These are phyloP conservation scores for Zingel zingel DNA, from an alignment of 2,113 vertebrate genomes.

Conservation along the genomic window DNA sequence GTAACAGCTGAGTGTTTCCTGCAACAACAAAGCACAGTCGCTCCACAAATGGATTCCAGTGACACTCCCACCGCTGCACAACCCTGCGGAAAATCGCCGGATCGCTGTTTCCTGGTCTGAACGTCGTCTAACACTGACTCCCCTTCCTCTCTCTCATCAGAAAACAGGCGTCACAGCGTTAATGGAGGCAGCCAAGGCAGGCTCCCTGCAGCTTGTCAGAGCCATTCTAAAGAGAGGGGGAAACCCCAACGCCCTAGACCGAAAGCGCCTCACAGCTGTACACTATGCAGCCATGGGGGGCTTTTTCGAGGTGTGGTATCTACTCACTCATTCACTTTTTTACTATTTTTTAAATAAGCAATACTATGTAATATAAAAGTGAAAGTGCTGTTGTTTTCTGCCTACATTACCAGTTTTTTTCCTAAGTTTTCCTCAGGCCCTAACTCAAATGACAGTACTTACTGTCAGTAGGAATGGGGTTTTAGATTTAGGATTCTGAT, in stretches of 20 bases:
- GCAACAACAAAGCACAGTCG: too few relatives aligned
- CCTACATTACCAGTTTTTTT: neutral
- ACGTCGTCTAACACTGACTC: neutral
- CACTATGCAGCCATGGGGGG: constrained; percentile 95
- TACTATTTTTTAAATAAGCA: neutral
- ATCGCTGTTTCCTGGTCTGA: too few relatives aligned
- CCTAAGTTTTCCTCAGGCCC: neutral
- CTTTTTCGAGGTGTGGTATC: constrained; percentile 89
- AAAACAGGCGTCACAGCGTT: constrained; percentile 89
- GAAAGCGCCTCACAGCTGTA: constrained; percentile 83
- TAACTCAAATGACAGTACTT: neutral
- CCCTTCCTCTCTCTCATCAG: constrained; percentile 75
- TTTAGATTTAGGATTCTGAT: neutral
- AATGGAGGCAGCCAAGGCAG: constrained; percentile 90
- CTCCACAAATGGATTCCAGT: too few relatives aligned
- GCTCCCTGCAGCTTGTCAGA: constrained; percentile 84
- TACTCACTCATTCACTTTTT: neutral
- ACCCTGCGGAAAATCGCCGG: too few relatives aligned
- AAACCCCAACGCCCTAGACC: constrained; percentile 86
- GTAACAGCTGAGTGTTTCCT: too few relatives aligned
- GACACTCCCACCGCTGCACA: too few relatives aligned
- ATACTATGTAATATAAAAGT: neutral
- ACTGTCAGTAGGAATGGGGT: neutral
- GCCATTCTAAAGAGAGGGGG: constrained; percentile 88
- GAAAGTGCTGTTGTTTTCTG: neutral